These are phyloP conservation scores for Phrynosoma platyrhinos DNA, from an alignment of 2,113 vertebrate genomes.

Conservation along the genomic window DNA sequence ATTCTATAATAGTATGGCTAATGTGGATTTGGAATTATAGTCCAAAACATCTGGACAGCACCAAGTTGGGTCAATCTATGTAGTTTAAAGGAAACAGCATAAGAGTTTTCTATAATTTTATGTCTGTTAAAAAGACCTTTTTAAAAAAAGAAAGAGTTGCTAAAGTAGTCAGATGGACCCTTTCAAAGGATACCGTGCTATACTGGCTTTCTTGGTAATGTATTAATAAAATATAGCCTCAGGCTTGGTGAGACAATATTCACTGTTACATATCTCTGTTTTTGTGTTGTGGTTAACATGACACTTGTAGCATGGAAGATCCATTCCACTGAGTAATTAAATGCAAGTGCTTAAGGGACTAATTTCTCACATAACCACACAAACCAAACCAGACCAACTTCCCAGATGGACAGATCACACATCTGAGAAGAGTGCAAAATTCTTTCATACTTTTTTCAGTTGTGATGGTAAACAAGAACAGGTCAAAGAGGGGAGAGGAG, in stretches of 20 bases:
- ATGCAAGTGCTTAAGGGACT: not conserved
- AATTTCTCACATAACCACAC: no score
- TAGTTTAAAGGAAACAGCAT: no score
- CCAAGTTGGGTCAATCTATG: not conserved
- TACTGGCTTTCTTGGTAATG: not conserved
- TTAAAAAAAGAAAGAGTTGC: no score
- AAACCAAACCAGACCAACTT: not conserved
- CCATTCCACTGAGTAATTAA: not conserved
- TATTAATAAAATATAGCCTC: conserved; percentile 56
- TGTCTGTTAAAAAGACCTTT: no score
- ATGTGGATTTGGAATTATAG: not conserved
- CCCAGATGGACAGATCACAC: conserved; percentile 30
- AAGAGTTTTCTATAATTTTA: no score
- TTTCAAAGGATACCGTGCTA: not conserved
- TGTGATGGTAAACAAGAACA: conserved; percentile 11
- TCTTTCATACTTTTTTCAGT: not conserved
- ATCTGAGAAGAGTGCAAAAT: not conserved
- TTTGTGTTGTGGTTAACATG: conserved; percentile 48
- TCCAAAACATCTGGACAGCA: not conserved
- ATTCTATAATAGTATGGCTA: no score
- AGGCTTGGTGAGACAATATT: conserved; percentile 28
- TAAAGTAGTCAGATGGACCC: no score
- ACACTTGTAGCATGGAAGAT: not conserved
- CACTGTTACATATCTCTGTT: conserved; percentile 58
- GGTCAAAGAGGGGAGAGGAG: conserved; percentile 37